Conservation (phyloP, 2,113 vertebrate species). For the Aplodontia rufa region DNA sequence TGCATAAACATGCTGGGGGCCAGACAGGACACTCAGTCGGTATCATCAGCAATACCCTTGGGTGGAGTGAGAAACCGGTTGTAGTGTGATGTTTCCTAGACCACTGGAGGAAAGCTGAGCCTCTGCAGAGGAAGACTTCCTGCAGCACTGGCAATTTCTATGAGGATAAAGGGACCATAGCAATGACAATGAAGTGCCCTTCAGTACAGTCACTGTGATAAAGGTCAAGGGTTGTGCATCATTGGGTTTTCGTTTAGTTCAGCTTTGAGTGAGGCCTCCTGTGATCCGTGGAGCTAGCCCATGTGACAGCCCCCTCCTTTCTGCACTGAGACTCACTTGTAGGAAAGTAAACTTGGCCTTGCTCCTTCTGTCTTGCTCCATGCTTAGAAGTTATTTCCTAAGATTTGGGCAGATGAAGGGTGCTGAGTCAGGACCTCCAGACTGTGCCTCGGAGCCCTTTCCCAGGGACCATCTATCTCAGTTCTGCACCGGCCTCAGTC, state of each 20-base stretch:
- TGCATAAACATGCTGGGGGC: background rate
- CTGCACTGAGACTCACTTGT: background rate
- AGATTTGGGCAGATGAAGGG: background rate
- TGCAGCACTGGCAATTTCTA: background rate
- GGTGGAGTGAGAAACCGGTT: background rate
- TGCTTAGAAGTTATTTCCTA: background rate
- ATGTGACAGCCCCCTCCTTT: background rate
- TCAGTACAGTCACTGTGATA: background rate
- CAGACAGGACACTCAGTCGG: background rate
- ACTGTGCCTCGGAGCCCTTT: background rate
- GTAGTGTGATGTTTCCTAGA: background rate
- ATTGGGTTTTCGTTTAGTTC: background rate
- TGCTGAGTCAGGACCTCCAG: background rate
- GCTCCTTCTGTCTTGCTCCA: background rate
- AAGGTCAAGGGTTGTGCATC: background rate
- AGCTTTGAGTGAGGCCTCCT: background rate
- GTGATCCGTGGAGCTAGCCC: background rate
- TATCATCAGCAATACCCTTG: background rate
- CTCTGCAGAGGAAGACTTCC: background rate
- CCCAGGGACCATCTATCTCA: too few species aligned
- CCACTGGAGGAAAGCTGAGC: background rate
- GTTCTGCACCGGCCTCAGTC: background rate
- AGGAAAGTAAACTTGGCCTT: background rate
- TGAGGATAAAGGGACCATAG: background rate
- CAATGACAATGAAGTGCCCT: background rate